A percentile compares a stretch with the other conserved stretches of the same genome.
Conservation (phyloP, 1,140 invertebrate species). For the Aleiodes sp. region DNA sequence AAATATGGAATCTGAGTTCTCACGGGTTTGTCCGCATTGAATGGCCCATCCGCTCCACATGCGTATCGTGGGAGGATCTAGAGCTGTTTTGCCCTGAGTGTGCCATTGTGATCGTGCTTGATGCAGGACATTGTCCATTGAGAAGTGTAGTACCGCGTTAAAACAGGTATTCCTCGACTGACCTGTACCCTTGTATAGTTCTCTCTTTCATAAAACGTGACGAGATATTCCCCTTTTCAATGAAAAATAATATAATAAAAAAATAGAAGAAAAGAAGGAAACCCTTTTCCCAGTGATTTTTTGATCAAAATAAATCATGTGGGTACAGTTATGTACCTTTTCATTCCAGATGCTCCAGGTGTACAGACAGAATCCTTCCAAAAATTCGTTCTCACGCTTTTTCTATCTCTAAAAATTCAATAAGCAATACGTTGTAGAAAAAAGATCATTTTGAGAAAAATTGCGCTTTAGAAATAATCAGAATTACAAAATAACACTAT, state of each 20-base stretch:
- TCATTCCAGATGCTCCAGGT: constrained; percentile 47
- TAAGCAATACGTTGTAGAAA: too few species aligned
- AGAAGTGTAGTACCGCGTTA: constrained; percentile 41
- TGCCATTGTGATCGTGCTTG: constrained; percentile 40
- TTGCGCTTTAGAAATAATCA: too few species aligned
- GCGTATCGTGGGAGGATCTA: constrained; percentile 67
- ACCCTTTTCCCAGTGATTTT: constrained; percentile 59
- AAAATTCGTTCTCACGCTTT: constrained; percentile 30
- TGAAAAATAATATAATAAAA: constrained; percentile 14
- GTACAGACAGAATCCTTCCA: constrained; percentile 1
- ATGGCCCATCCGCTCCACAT: constrained; percentile 59
- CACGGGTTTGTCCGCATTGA: constrained; percentile 55
- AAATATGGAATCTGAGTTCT: constrained; percentile 67
- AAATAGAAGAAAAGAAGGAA: constrained; percentile 36
- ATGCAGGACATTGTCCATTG: constrained; percentile 66
- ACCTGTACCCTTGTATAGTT: constrained; percentile 58
- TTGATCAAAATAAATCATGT: constrained; percentile 64
- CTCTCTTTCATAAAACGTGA: constrained; percentile 36
- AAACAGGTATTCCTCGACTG: constrained; percentile 60
- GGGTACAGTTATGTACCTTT: constrained; percentile 53
- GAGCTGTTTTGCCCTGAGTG: constrained; percentile 30
- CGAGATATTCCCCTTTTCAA: constrained; percentile 27
- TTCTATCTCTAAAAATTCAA: not conserved
- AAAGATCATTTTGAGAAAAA: too few species aligned
- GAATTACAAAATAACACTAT: too few species aligned